Conservation (phyloP, 2,888 invertebrate genomes). For the Eupithecia insigniata region DNA sequence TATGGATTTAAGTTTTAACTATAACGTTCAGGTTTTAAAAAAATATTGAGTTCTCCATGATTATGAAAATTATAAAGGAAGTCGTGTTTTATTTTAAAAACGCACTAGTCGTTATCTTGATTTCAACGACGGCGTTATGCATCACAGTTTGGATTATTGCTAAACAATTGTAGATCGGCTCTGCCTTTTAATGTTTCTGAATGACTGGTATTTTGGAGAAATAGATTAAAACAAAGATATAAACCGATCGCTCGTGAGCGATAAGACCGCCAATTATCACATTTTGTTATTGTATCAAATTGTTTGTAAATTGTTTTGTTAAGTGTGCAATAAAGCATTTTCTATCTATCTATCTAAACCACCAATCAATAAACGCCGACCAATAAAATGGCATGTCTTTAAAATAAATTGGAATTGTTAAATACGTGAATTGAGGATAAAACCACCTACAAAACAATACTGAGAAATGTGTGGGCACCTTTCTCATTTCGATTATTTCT, state of each 20-base stretch:
- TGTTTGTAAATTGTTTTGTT: too few species aligned
- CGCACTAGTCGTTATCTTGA: not conserved
- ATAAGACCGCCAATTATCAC: too few species aligned
- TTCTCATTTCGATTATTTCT: not conserved
- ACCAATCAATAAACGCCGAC: too few species aligned
- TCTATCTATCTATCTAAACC: too few species aligned
- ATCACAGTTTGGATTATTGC: conserved; percentile 7
- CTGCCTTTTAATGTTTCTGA: conserved; percentile 1
- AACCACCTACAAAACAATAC: not conserved
- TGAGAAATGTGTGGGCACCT: not conserved
- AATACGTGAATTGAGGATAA: not conserved
- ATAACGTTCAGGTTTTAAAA: too few species aligned
- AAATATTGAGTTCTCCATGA: not conserved
- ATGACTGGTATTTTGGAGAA: not conserved
- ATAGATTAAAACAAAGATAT: not conserved
- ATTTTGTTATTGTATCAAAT: too few species aligned
- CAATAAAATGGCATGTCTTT: not conserved
- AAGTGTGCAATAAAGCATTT: too few species aligned
- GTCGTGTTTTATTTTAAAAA: not conserved
- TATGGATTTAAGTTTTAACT: too few species aligned
- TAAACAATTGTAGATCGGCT: not conserved
- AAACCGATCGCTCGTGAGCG: too few species aligned
- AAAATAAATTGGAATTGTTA: not conserved
- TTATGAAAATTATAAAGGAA: not conserved
- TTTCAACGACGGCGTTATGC: not conserved